Base-by-base conservation (phyloP, 30 jellyfish, hydroid and myxozoan genomes). In the Hydractinia symbiolongicarpus region DNA sequence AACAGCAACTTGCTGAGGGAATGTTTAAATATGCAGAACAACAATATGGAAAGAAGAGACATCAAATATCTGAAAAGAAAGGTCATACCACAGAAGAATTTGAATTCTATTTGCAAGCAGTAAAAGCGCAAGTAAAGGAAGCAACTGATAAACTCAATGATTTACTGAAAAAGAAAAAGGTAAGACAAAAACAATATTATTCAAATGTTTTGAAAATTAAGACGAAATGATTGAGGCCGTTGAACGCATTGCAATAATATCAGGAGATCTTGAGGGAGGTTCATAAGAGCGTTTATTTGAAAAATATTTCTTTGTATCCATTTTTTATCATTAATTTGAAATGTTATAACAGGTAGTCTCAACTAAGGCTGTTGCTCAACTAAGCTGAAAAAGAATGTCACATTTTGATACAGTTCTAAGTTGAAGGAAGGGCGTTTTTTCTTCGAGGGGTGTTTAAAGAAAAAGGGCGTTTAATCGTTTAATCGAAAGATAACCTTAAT, bases 1-100 rank as follows among this genome's bases (percentile, higher is more conserved):
- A 88, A 61, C 96, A 88, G 76, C 89, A 90, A 6, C 67, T 88
- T 52, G 64, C 83, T 52, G 96, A 88, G 44, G 91, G 94, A 8
- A 88, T 88, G 96, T 30, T 88, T n/a, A 88, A 83, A 61, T 83
- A 82, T 61, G 96, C 96, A 17, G 96, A 88, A 77, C 84, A 72
- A 72, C 83, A 88, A 71, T 88, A 82, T 71, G 96, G 96, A 40
- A 87, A 88, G 81, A 88, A 88, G 68, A 66, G 90, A n/a, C 84
- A 82, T 4, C 87, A 88, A 4, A 93, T 85, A 7, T 79, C 81
- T 30, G 88, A 66, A 61, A 86, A 78, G 58, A 78, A 55, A 71
- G 75, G 93, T 20, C 58, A 73, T 21, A 85, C 94, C 0, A 82
- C 67, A 88, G 96, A 88, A 73, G 96, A 88, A 20, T 88, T 82